Evolutionary conservation across 2,888 invertebrate species (phyloP).

Genomic region (Eupithecia abbreviata): DNA sequence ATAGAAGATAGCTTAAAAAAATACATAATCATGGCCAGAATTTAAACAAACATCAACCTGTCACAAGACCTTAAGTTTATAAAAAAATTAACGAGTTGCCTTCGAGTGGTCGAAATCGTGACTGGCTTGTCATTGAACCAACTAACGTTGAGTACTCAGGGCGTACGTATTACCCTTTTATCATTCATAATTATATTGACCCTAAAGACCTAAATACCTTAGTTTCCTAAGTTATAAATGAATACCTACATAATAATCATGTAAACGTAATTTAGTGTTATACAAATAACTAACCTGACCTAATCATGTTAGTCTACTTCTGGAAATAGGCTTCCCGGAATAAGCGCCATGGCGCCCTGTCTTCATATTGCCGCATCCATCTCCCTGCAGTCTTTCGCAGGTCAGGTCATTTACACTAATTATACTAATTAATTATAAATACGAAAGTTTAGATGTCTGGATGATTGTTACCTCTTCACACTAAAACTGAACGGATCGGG

Average conservation of each 20-base stretch:
- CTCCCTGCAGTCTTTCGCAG: too few relatives aligned
- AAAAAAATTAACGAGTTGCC: constrained; percentile 74
- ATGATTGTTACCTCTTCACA: too few relatives aligned
- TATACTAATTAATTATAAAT: too few relatives aligned
- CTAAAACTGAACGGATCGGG: too few relatives aligned
- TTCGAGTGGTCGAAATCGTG: constrained; percentile 78
- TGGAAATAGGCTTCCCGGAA: too few relatives aligned
- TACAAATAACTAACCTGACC: too few relatives aligned
- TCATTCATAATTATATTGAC: constrained; percentile 3
- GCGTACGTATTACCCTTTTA: constrained; percentile 7
- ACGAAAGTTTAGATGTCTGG: too few relatives aligned
- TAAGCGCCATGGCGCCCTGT: too few relatives aligned
- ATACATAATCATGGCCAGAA: background rate
- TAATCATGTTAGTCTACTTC: too few relatives aligned
- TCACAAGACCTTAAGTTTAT: constrained; percentile 21
- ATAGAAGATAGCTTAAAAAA: background rate
- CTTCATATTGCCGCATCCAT: too few relatives aligned
- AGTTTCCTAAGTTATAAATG: background rate
- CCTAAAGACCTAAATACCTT: background rate
- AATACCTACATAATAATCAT: background rate
- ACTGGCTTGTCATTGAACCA: constrained; percentile 70
- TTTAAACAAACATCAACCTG: background rate
- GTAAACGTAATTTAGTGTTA: too few relatives aligned
- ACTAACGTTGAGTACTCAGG: constrained; percentile 50
- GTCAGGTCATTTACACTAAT: too few relatives aligned